These are phyloP conservation scores for Chironomus tepperi DNA, from an alignment of 1,140 invertebrate species.

Conservation along the genomic window DNA sequence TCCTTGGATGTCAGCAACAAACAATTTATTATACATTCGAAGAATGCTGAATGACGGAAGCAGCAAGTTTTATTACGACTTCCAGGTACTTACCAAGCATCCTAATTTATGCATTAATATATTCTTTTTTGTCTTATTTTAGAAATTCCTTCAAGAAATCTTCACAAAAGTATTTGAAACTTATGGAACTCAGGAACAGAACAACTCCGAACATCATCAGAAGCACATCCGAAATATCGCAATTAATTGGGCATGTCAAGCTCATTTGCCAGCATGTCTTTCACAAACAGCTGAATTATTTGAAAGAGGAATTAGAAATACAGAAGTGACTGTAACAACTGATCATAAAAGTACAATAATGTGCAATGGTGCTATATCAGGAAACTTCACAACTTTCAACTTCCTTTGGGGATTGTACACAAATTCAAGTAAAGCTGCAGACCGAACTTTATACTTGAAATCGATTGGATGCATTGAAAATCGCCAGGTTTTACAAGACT, in stretches of 20 bases:
- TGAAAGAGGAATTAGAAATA: neutral
- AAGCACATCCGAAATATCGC: neutral
- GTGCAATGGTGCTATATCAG: neutral
- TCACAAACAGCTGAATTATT: neutral
- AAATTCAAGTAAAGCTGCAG: neutral
- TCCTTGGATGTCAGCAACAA: neutral
- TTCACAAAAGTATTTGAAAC: neutral
- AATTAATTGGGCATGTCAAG: neutral
- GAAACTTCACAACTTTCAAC: neutral
- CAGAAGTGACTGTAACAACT: neutral
- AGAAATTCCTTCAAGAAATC: neutral
- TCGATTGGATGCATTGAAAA: neutral
- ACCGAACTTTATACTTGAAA: neutral
- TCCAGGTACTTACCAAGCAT: neutral
- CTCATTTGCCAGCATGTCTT: neutral
- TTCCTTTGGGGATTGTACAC: neutral
- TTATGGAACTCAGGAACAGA: neutral
- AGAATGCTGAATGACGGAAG: neutral
- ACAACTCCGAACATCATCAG: neutral
- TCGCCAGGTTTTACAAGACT: neutral
- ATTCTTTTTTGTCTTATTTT: neutral
- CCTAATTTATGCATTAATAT: neutral
- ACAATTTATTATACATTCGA: neutral
- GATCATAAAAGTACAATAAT: neutral
- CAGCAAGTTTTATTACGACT: neutral